Evolutionary conservation across 2,113 vertebrate genomes (phyloP).

Genomic region (Mola mola): DNA sequence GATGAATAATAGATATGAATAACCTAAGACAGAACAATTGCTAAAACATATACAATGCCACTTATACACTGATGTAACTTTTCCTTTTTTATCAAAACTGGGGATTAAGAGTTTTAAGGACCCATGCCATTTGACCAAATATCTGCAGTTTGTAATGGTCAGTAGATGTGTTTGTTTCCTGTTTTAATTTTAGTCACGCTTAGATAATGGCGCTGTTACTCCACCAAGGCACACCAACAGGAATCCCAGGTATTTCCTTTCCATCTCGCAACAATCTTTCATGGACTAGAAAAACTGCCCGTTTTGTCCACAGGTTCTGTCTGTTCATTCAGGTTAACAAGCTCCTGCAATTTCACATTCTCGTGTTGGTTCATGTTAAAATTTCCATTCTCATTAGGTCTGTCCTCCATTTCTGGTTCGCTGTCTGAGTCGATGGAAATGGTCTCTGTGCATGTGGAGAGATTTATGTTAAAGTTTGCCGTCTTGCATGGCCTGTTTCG

Average conservation of each 20-base stretch:
- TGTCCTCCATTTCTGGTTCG: constrained; percentile 62
- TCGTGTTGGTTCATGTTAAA: constrained; percentile 6
- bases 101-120: constrained; percentile 20
- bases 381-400: constrained; percentile 71
- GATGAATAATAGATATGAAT: constrained; percentile 48
- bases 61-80: constrained; percentile 42
- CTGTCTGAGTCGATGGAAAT: constrained; percentile 78
- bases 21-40: constrained; percentile 59
- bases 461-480: constrained; percentile 58
- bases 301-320: neutral
- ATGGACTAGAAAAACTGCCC: constrained; percentile 11
- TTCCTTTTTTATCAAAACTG: constrained; percentile 4
- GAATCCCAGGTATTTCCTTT: constrained; percentile 41
- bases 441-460: constrained; percentile 62
- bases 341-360: constrained; percentile 20
- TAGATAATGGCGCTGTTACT: constrained; percentile 5
- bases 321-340: constrained; percentile 28
- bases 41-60: constrained; percentile 62
- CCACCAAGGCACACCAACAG: constrained; percentile 56
- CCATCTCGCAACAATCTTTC: constrained; percentile 50
- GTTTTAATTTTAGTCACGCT: neutral
- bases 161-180: neutral
- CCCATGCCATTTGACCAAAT: constrained; percentile 18
- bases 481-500: constrained; percentile 42
- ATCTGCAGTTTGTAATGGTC: constrained; percentile 8